Percentiles rank a stretch among this genome's conserved stretches.
phyloP scores from a whole-genome alignment of 37 sponge, comb jelly and placozoan species.

The Amphimedon queenslandica region DNA sequence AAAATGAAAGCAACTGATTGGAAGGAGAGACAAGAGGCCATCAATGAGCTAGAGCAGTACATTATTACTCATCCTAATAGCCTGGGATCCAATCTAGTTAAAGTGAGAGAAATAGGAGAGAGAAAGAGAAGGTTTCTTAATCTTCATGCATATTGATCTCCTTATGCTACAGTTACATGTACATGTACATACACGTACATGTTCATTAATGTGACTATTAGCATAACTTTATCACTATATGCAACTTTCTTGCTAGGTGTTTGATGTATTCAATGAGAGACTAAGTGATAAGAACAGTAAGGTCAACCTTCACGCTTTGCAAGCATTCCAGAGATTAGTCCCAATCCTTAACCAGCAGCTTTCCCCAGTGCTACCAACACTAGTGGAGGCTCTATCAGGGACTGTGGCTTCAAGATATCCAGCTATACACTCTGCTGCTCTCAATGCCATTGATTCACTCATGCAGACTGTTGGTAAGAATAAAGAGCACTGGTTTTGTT shows the following conservation, averaged over 20 bases:
- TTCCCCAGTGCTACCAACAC: constrained; percentile 29
- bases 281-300: constrained; percentile 84
- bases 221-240: not conserved
- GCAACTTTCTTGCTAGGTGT: constrained; percentile 34
- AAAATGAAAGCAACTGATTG: constrained; percentile 55
- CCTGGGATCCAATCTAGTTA: constrained; percentile 23
- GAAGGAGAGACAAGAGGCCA: constrained; percentile 63
- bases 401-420: constrained; percentile 68
- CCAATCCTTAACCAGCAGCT: constrained; percentile 58
- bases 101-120: constrained; percentile 31
- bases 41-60: constrained; percentile 43
- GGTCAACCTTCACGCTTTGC: constrained; percentile 79
- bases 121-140: too few species aligned
- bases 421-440: constrained; percentile 53
- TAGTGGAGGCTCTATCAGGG: constrained; percentile 60
- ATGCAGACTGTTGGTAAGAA: constrained; percentile 57
- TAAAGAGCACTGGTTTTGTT: too few species aligned
- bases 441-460: constrained; percentile 55
- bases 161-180: not conserved
- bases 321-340: constrained; percentile 64
- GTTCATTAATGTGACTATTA: too few species aligned
- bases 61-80: constrained; percentile 19
- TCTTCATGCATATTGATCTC: too few species aligned
- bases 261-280: constrained; percentile 74
- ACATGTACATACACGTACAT: constrained; percentile 12